These are phyloP conservation scores for Samia ricini DNA, from an alignment of 1,140 invertebrate species.

Conservation along the genomic window DNA sequence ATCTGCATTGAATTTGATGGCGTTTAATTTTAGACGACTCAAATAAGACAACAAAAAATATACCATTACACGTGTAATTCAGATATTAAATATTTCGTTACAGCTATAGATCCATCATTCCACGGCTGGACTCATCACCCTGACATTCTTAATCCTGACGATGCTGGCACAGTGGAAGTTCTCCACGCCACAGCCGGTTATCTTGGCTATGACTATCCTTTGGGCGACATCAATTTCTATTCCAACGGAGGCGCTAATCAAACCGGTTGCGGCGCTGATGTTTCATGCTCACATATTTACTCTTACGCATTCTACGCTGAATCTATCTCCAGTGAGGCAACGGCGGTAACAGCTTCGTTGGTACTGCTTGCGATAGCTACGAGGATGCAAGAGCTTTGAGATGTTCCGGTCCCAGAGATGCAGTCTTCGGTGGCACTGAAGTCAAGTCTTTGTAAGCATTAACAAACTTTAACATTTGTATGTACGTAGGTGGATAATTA, in stretches of 20 bases:
- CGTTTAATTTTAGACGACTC: too few relatives aligned
- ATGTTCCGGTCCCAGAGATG: constrained; percentile 44
- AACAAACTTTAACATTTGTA: too few relatives aligned
- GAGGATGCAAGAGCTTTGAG: constrained; percentile 31
- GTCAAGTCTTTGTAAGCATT: constrained; percentile 41
- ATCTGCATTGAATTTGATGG: too few relatives aligned
- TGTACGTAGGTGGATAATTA: too few relatives aligned
- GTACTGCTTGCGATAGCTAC: constrained; percentile 47
- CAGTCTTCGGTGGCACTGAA: constrained; percentile 43
- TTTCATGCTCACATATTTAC: constrained; percentile 45
- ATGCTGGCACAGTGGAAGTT: constrained; percentile 83
- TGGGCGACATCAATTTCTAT: constrained; percentile 85
- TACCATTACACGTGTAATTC: background rate
- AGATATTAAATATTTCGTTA: constrained; percentile 16
- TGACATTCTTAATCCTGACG: constrained; percentile 77
- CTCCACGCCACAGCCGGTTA: constrained; percentile 83
- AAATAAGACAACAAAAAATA: background rate
- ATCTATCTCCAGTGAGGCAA: constrained; percentile 37
- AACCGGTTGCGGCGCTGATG: constrained; percentile 36
- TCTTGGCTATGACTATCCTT: constrained; percentile 75
- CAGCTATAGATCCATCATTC: constrained; percentile 79
- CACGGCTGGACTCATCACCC: constrained; percentile 69
- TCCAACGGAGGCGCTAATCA: constrained; percentile 80
- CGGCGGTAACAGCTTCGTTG: constrained; percentile 41
- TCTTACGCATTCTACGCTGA: constrained; percentile 57